Percentiles rank a stretch among this genome's conserved stretches.
Evolutionary conservation across 1,140 invertebrate species (phyloP).

Genomic region (Pogonus chalceus): DNA sequence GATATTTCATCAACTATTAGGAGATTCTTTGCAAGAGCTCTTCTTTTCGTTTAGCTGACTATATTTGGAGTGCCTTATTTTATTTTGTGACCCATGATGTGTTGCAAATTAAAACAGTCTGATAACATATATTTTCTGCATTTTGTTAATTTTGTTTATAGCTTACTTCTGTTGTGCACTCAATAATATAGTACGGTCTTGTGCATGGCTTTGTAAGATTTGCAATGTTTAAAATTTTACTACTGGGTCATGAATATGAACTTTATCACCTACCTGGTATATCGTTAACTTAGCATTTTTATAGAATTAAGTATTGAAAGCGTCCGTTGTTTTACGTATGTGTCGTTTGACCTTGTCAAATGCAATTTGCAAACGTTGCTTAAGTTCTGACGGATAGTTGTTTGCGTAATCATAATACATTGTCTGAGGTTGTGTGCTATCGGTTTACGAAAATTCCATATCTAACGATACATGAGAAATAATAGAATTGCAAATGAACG

Average conservation of each 20-base stretch:
- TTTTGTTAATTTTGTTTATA: no score
- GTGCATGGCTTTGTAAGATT: neutral
- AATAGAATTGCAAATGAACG: neutral
- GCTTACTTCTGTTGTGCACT: neutral
- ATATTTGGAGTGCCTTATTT: no score
- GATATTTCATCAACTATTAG: no score
- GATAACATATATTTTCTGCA: no score
- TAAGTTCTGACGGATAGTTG: neutral
- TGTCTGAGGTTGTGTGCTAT: neutral
- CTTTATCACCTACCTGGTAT: neutral
- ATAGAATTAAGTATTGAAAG: neutral
- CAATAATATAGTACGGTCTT: neutral
- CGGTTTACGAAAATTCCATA: neutral
- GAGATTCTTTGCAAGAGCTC: no score
- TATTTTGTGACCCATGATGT: no score
- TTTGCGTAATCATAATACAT: neutral
- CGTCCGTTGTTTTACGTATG: neutral
- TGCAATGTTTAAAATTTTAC: neutral
- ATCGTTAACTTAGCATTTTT: neutral
- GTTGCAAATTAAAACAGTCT: no score
- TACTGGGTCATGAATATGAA: neutral
- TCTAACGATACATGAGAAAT: neutral
- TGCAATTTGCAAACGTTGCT: neutral
- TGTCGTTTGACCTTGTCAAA: neutral
- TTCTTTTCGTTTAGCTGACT: no score